Evolutionary conservation across 2,888 invertebrate genomes (phyloP).

Genomic region (Mesoligia furuncula): DNA sequence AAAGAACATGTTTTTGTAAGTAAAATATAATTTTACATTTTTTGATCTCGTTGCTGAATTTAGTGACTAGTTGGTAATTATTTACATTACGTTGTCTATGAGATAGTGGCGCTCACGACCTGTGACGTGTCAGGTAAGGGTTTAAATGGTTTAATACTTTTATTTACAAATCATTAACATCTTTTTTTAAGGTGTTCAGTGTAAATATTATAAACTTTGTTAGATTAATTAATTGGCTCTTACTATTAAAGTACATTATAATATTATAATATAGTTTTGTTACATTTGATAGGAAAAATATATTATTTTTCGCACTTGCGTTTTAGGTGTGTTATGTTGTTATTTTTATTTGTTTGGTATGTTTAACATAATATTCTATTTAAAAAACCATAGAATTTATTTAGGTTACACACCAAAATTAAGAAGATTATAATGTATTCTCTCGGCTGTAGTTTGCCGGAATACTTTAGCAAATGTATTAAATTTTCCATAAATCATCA

Average conservation of each 20-base stretch:
- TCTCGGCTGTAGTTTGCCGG: background rate
- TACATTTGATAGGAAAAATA: constrained; percentile 30
- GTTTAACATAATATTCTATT: constrained; percentile 39
- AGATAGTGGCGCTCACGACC: constrained; percentile 28
- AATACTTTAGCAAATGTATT: background rate
- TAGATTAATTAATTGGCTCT: constrained; percentile 41
- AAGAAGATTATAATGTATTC: constrained; percentile 5
- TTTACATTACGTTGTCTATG: constrained; percentile 40
- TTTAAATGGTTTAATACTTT: constrained; percentile 38
- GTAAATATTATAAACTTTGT: constrained; percentile 47
- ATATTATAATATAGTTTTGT: constrained; percentile 32
- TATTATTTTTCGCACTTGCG: constrained; percentile 31
- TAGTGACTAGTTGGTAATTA: constrained; percentile 56
- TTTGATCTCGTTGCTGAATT: constrained; percentile 62
- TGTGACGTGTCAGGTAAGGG: constrained; percentile 36
- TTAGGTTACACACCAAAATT: background rate
- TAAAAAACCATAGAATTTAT: constrained; percentile 17
- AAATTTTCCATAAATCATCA: background rate
- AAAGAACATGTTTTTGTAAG: constrained; percentile 47
- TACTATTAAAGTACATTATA: constrained; percentile 18
- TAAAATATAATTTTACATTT: constrained; percentile 55
- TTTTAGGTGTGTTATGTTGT: constrained; percentile 51
- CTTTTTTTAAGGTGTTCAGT: constrained; percentile 27
- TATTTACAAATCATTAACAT: constrained; percentile 43
- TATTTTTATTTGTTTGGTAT: constrained; percentile 40